A percentile compares a stretch with the other conserved stretches of the same genome.
These are phyloP conservation scores for Lerema accius DNA, from an alignment of 1,140 invertebrate genomes.

Conservation along the genomic window DNA sequence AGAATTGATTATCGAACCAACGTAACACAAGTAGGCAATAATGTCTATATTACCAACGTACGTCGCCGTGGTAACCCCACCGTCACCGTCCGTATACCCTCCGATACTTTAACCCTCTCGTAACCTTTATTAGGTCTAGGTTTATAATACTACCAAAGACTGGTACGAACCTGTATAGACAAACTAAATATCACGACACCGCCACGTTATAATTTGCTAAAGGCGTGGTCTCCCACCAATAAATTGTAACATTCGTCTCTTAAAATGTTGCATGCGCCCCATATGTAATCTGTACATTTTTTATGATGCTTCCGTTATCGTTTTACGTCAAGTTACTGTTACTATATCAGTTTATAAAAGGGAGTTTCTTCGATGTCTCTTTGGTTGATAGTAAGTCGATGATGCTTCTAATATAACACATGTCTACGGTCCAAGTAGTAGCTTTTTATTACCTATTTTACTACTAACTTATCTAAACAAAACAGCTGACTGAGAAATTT, in stretches of 20 bases:
- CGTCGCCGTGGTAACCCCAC: background rate
- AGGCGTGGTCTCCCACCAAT: background rate
- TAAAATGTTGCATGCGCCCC: background rate
- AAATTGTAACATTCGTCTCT: background rate
- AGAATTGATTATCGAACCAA: constrained; percentile 5
- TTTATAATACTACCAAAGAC: background rate
- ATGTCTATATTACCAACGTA: background rate
- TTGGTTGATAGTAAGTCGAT: too few relatives aligned
- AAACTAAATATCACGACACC: background rate
- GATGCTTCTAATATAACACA: too few relatives aligned
- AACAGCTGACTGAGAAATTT: too few relatives aligned
- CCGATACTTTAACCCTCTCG: background rate
- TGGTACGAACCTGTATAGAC: background rate
- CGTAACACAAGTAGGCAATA: background rate
- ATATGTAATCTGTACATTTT: background rate
- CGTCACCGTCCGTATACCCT: constrained; percentile 1
- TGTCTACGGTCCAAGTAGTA: too few relatives aligned
- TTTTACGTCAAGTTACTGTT: background rate
- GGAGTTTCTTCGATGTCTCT: too few relatives aligned
- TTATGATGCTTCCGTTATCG: background rate
- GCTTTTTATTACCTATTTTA: too few relatives aligned
- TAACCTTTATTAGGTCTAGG: constrained; percentile 1
- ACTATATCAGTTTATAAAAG: background rate
- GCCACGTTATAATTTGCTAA: background rate
- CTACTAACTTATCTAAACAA: too few relatives aligned